phyloP scores from a whole-genome alignment of 2,888 invertebrate genomes.

The Furcula furcula region DNA sequence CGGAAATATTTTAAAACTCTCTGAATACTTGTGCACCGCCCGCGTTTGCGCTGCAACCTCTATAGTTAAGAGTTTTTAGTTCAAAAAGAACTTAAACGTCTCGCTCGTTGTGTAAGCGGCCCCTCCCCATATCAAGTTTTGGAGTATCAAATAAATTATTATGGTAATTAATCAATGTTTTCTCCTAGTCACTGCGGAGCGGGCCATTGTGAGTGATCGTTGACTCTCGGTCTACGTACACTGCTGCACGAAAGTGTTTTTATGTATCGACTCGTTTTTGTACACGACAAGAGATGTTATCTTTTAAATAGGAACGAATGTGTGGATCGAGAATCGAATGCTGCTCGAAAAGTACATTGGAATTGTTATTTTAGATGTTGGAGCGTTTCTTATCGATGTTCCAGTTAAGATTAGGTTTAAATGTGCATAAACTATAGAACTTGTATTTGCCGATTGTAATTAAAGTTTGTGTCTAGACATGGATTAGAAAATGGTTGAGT shows the following conservation, averaged over 20 bases:
- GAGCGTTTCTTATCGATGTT: constrained; percentile 19
- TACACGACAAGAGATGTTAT: constrained; percentile 40
- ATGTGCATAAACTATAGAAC: constrained; percentile 10
- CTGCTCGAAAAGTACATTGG: constrained; percentile 18
- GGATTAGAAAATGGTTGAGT: neutral
- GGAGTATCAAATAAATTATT: constrained; percentile 82
- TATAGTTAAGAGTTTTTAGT: constrained; percentile 53
- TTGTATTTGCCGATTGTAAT: constrained; percentile 1
- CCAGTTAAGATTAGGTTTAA: constrained; percentile 15
- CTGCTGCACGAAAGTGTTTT: constrained; percentile 65
- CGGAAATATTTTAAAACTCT: constrained; percentile 53
- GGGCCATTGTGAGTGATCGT: constrained; percentile 77
- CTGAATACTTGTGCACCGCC: constrained; percentile 37
- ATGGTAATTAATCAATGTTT: constrained; percentile 82
- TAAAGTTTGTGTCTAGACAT: neutral
- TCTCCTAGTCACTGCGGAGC: constrained; percentile 77
- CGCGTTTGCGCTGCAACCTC: constrained; percentile 52
- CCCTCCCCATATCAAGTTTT: constrained; percentile 76
- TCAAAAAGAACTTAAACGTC: constrained; percentile 63
- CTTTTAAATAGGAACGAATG: constrained; percentile 40
- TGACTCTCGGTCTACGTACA: constrained; percentile 64
- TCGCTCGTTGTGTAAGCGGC: constrained; percentile 61
- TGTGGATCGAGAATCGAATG: constrained; percentile 34
- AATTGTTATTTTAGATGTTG: constrained; percentile 23
- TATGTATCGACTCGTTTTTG: constrained; percentile 55